These are phyloP conservation scores for Drosophila kohkoa DNA, from an alignment of 1,140 invertebrate species.

Conservation along the genomic window DNA sequence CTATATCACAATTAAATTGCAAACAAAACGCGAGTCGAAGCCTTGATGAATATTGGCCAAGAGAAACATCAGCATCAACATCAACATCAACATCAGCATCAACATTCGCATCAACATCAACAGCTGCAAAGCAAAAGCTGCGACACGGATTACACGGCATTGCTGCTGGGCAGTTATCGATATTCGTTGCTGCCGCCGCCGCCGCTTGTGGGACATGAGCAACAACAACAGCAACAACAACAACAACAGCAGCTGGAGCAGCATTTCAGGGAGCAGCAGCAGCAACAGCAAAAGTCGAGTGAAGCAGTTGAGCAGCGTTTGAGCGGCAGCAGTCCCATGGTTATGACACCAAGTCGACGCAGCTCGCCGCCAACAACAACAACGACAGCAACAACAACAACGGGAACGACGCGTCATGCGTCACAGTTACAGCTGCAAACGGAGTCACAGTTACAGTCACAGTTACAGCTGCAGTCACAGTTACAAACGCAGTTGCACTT, in stretches of 20 bases:
- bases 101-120: background rate
- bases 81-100: slow-evolving; percentile 32
- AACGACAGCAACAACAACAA: background rate
- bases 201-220: slow-evolving; percentile 46
- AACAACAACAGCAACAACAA: slow-evolving; percentile 10
- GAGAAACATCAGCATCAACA: slow-evolving; percentile 52
- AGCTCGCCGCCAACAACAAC: slow-evolving; percentile 86
- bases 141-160: slow-evolving; percentile 31
- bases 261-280: background rate
- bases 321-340: slow-evolving; percentile 75
- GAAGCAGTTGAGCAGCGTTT: background rate
- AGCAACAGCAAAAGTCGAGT: background rate
- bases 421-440: slow-evolving; percentile 18
- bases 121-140: background rate
- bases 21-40: slow-evolving; percentile 13
- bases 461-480: slow-evolving; percentile 25
- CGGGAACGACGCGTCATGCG: slow-evolving; percentile 38
- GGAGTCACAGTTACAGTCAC: slow-evolving; percentile 16
- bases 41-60: slow-evolving; percentile 76
- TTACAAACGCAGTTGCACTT: slow-evolving; percentile 29
- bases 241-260: slow-evolving; percentile 13
- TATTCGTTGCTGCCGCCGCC: slow-evolving; percentile 46
- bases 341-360: slow-evolving; percentile 89
- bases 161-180: slow-evolving; percentile 55
- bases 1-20: slow-evolving; percentile 42